Evolutionary conservation across 1,140 invertebrate genomes (phyloP), one percentile per base, ranked within the genome.

Genomic region (Zaprionus taronus): DNA sequence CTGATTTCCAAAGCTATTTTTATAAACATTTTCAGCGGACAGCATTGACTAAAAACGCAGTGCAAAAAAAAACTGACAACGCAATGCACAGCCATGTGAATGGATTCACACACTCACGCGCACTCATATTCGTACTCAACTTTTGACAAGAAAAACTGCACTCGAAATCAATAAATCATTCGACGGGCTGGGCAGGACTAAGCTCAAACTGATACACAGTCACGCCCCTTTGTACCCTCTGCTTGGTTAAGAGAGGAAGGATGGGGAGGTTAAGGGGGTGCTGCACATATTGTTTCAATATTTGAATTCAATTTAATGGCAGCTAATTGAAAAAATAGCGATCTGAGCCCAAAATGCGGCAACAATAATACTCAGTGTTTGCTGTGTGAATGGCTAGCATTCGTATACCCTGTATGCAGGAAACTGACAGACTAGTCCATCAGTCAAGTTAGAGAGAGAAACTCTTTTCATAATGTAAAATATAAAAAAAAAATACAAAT

Each of bases 221-320:
- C 26, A 17, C 41, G 36, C 41, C 41, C 41, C 20, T 14, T 20
- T 14, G 20, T 7, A 5, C 20, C 17, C 17, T 3, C 4, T 47
- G n/a, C 41, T 2, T 17, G 36, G 36, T 5, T 17, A 14, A 47
- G 7, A 28, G 26, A 7, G 31, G 9, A 41, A 11, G 2, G n/a
- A 24, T 34, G 31, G 20, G 61, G 0, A 38, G 15, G 20, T 14
- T 2, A 14, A 12, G 17, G 24, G 62, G 57, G 6, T 22, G 36
- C 24, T 57, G 68, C 80, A 79, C 84, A 87, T 87, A 87, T 89
- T 90, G 81, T 89, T 90, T 85, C 85, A 90, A 89, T 89, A 89
- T 89, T 89, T 89, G 84, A 90, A 89, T 90, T 89, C 84, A 90
- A 89, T 89, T 89, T 89, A 89, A 89, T 89, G 84, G 79, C 85